Conservation (phyloP, 1,140 invertebrate genomes). For the Ganaspis sp. region DNA sequence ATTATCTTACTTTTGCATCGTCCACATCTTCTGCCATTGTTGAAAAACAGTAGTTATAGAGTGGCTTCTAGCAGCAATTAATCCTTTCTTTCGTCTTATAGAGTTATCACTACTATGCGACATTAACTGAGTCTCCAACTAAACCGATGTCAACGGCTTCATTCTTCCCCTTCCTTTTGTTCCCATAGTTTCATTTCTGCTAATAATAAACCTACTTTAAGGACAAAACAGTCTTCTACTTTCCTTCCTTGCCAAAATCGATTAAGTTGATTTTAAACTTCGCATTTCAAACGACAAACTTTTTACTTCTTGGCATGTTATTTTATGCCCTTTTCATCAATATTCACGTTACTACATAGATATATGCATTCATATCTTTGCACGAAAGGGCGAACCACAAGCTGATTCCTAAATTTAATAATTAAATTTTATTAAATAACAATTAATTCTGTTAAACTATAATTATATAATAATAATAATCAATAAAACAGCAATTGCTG, state of each 20-base stretch:
- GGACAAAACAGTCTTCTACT: constrained; percentile 33
- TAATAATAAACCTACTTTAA: constrained; percentile 37
- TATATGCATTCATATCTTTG: no score
- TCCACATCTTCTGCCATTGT: constrained; percentile 66
- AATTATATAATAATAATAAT: no score
- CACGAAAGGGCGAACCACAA: not conserved
- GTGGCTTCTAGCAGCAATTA: not conserved
- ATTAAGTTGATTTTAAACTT: constrained; percentile 40
- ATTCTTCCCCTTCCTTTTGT: constrained; percentile 48
- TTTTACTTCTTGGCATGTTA: not conserved
- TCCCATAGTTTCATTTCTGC: constrained; percentile 41
- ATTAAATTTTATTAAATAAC: no score
- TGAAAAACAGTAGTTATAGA: not conserved
- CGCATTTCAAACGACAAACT: constrained; percentile 25
- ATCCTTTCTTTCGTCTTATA: constrained; percentile 46
- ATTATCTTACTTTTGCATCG: constrained; percentile 68
- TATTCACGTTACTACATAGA: no score
- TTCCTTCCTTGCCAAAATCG: constrained; percentile 46
- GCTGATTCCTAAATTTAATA: no score
- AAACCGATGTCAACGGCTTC: constrained; percentile 53
- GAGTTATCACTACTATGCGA: constrained; percentile 65
- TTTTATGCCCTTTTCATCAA: not conserved
- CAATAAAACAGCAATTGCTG: no score
- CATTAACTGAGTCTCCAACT: constrained; percentile 65
- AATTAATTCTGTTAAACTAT: no score